Conservation (phyloP, 2,113 vertebrate species). For the Tragulus kanchil region DNA sequence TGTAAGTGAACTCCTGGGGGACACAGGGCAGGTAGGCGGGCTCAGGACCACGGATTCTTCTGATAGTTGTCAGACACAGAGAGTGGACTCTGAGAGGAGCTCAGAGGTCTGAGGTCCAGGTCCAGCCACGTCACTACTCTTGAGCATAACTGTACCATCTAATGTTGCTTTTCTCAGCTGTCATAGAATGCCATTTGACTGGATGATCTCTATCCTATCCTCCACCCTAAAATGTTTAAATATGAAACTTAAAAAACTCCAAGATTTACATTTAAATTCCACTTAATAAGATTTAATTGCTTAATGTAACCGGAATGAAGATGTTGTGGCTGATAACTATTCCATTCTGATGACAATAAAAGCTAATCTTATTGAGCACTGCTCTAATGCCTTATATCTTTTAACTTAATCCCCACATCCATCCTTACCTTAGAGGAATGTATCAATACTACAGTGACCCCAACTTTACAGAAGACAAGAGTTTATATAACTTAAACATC, state of each 20-base stretch:
- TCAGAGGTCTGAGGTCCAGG: not conserved
- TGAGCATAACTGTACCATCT: not conserved
- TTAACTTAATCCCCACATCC: not conserved
- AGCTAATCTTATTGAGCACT: not conserved
- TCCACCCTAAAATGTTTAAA: not conserved
- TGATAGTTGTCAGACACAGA: not conserved
- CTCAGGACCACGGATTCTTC: not conserved
- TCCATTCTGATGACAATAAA: not conserved
- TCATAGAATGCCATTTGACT: not conserved
- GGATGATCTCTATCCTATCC: not conserved
- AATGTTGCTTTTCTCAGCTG: not conserved
- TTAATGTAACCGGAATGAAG: slow-evolving; percentile 9
- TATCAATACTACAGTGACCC: not conserved
- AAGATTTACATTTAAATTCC: not conserved
- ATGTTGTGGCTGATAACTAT: not conserved
- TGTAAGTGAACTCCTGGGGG: not conserved
- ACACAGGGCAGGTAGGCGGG: not conserved
- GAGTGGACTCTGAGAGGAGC: not conserved
- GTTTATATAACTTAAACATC: not conserved
- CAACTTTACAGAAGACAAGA: not conserved
- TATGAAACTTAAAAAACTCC: slow-evolving; percentile 24
- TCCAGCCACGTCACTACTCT: not conserved
- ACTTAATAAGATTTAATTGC: slow-evolving; percentile 19
- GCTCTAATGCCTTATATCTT: not conserved
- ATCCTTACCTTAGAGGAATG: not conserved